Base-by-base conservation (phyloP, 2,113 vertebrate genomes). In the Caranx melampygus region DNA sequence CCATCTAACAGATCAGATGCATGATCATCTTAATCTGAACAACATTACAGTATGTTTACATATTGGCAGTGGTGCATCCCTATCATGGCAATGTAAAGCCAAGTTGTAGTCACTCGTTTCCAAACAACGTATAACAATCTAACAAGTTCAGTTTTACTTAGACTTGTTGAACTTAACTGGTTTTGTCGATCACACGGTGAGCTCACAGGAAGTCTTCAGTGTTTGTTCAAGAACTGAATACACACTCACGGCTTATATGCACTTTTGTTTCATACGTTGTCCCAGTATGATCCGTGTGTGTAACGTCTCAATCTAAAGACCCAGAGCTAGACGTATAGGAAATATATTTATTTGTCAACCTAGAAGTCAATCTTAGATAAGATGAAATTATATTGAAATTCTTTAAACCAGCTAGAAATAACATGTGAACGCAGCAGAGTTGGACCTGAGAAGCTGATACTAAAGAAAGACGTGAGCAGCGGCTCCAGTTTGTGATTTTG, bases 241-340 rank as follows among this genome's bases (percentile, higher is more conserved):
- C 68, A 34, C 16, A 55, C 51, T n/a, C 3, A 13, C 0, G 0
- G 37, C 40, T 52, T 9, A 44, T 51, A 13, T 52, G 34, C 68
- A 67, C n/a, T 64, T 85, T 87, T 79, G 35, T 77, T 13, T 14
- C 4, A 60, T 44, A 40, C 65, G 0, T 40, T 4, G 14, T 42
- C 57, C 71, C 52, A 75, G 31, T 15, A 62, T 11, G 52, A 26
- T 65, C 18, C 13, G 55, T 47, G 51, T 61, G 21, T 81, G 13
- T 61, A 57, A 71, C 6, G 0, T 44, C 44, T 58, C 20, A 51
- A 67, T 55, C 34, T 37, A 2, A 81, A 69, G 65, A 64, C 8
- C 11, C 13, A 5, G 9, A 59, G 34, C 20, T 34, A 5, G 1
- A 52, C 10, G 18, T 40, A 14, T 71, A 13, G 66, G 37, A 66